Evolutionary conservation across 2,888 invertebrate species (phyloP).

Genomic region (Pollenia amentaria): DNA sequence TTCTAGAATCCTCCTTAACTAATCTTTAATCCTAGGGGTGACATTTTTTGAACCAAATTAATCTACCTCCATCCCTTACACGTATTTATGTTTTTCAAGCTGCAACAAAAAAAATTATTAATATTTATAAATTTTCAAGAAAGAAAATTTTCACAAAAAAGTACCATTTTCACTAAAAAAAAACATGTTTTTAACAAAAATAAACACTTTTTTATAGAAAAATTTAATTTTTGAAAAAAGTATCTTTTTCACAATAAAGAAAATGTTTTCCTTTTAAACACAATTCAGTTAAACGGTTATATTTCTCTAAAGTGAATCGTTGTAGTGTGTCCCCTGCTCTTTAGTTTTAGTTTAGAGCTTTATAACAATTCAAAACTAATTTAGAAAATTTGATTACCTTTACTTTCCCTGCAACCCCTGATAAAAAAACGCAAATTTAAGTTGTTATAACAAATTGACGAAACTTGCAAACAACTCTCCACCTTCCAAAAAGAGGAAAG

Average conservation of each 20-base stretch:
- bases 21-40: too few species aligned
- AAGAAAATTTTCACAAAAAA: not conserved
- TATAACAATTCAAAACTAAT: slow-evolving; percentile 36
- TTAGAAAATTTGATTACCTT: slow-evolving; percentile 38
- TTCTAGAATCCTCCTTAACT: too few species aligned
- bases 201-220: too few species aligned
- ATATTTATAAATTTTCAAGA: not conserved
- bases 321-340: not conserved
- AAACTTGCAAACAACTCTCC: slow-evolving; percentile 38
- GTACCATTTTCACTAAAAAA: not conserved
- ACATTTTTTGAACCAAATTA: too few species aligned
- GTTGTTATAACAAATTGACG: slow-evolving; percentile 24
- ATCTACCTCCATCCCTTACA: too few species aligned
- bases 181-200: not conserved
- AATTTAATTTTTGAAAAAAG: too few species aligned
- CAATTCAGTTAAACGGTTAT: not conserved
- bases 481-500: not conserved
- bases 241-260: too few species aligned
- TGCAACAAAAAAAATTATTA: too few species aligned
- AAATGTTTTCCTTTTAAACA: too few species aligned
- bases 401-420: not conserved
- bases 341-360: not conserved
- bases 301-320: not conserved
- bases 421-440: slow-evolving; percentile 50
- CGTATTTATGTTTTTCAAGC: too few species aligned